phyloP scores from a whole-genome alignment of 1,140 invertebrate genomes.

The Ceratosolen fusciceps region DNA sequence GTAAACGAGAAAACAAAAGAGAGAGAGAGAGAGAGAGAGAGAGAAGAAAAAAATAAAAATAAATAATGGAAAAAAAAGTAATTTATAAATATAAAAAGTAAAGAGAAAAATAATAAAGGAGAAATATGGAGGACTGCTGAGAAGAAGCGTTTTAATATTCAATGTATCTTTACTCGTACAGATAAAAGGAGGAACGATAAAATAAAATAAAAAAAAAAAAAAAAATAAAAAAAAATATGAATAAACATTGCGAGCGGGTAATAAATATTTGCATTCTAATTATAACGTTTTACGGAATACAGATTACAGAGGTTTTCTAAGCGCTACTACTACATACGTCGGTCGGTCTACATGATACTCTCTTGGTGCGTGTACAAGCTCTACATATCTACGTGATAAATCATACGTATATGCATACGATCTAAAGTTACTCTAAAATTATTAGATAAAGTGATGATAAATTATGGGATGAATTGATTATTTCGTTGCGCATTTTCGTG shows the following conservation, averaged over 20 bases:
- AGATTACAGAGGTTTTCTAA: not conserved
- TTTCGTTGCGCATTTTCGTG: not conserved
- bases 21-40: too few species aligned
- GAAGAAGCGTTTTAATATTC: too few species aligned
- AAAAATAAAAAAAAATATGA: not conserved
- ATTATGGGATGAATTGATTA: not conserved
- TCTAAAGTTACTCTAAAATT: constrained; percentile 2
- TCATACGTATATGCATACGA: not conserved
- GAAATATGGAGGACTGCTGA: too few species aligned
- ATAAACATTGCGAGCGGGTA: too few species aligned
- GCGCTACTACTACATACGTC: not conserved
- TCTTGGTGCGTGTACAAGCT: too few species aligned
- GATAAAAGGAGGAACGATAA: too few species aligned
- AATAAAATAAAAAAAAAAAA: too few species aligned
- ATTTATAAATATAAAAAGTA: too few species aligned
- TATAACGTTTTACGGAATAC: not conserved
- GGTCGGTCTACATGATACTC: too few species aligned
- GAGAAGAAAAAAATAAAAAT: not conserved
- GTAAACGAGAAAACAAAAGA: too few species aligned
- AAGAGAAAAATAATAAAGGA: not conserved
- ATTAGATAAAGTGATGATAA: not conserved
- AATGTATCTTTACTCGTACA: too few species aligned
- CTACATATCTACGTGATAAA: constrained; percentile 23
- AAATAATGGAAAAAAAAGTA: not conserved
- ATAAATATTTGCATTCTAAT: constrained; percentile 14